Conservation (phyloP, 2,797 vertebrate genomes). For the Tangara arthus region DNA sequence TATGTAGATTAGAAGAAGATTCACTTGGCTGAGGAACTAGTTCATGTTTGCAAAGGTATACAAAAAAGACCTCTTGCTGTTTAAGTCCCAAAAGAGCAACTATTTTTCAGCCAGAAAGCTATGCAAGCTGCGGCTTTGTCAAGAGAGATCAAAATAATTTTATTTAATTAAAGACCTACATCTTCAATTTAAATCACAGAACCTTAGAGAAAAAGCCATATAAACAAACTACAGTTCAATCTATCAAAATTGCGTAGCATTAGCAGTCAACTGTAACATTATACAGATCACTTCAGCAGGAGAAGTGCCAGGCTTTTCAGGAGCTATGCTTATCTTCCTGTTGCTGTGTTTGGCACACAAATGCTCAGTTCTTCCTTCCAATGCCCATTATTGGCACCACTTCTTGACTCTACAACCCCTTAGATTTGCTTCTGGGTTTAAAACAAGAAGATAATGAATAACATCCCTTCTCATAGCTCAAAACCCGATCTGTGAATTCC, state of each 20-base stretch:
- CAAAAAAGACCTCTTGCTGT: not conserved
- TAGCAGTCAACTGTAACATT: constrained; percentile 25
- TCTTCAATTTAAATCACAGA: not conserved
- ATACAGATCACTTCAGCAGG: not conserved
- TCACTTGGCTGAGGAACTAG: not conserved
- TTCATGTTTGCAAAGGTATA: not conserved
- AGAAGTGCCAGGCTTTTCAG: constrained; percentile 5
- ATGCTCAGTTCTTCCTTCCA: not conserved
- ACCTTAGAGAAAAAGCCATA: not conserved
- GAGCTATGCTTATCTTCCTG: not conserved
- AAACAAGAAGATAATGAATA: not conserved
- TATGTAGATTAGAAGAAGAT: not conserved
- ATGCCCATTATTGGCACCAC: not conserved
- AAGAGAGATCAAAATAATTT: not conserved
- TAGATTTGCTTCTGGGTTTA: not conserved
- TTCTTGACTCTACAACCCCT: not conserved
- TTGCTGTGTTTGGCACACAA: not conserved
- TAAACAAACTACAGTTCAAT: constrained; percentile 1
- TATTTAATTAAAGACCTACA: not conserved
- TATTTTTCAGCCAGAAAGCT: not conserved
- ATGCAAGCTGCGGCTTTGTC: not conserved
- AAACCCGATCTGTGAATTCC: rapidly evolving
- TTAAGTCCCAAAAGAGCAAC: not conserved
- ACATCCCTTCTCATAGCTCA: not conserved
- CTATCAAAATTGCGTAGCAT: not conserved